These are phyloP conservation scores for Saturnia japonica DNA, from an alignment of 2,888 invertebrate species.

Conservation along the genomic window DNA sequence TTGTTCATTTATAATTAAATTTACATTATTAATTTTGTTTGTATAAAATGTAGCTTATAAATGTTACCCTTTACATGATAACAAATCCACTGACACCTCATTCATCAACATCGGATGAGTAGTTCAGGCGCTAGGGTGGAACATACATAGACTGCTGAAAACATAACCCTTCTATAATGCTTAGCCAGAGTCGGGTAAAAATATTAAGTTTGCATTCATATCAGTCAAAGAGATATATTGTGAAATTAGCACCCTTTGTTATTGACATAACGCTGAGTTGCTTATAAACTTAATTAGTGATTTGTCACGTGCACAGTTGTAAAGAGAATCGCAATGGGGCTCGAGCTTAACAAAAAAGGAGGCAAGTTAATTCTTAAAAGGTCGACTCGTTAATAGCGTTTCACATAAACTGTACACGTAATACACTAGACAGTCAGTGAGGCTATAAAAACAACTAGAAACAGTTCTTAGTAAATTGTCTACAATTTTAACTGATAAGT, in stretches of 20 bases:
- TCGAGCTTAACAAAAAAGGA: background rate
- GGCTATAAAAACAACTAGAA: background rate
- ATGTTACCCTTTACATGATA: too few species aligned
- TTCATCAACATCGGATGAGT: too few species aligned
- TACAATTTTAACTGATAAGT: background rate
- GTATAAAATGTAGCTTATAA: too few species aligned
- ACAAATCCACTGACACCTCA: too few species aligned
- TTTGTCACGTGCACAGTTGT: constrained; percentile 32
- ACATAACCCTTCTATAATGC: too few species aligned
- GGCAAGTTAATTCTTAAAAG: constrained; percentile 3
- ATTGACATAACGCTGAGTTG: constrained; percentile 20
- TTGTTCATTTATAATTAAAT: too few species aligned
- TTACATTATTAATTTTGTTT: too few species aligned
- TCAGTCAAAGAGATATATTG: background rate
- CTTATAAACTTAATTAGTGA: constrained; percentile 20
- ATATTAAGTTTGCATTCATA: background rate
- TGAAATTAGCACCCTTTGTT: constrained; percentile 8
- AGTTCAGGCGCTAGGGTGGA: too few species aligned
- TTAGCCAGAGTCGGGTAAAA: too few species aligned
- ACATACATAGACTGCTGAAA: too few species aligned
- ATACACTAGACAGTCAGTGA: background rate
- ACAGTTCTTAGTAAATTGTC: background rate
- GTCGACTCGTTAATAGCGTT: constrained; percentile 2
- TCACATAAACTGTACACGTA: background rate
- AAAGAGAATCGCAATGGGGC: constrained; percentile 7